Evolutionary conservation across 2,113 vertebrate genomes (phyloP).

Genomic region (Osmerus eperlanus): DNA sequence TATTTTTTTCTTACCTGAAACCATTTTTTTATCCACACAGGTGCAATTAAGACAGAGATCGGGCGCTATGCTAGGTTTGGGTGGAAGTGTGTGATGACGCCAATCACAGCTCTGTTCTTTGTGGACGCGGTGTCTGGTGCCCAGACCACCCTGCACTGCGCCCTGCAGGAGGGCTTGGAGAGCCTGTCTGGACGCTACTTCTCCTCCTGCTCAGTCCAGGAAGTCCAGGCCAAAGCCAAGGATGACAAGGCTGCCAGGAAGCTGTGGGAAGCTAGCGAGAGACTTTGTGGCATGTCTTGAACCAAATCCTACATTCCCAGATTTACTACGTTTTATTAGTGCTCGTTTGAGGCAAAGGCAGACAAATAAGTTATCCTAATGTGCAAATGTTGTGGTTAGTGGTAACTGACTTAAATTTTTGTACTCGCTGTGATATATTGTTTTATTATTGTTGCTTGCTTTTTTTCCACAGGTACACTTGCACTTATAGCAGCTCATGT

Average conservation of each 20-base stretch:
- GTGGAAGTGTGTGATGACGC: background rate
- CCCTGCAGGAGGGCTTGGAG: slow-evolving; percentile 44
- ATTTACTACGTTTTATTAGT: background rate
- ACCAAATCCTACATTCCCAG: background rate
- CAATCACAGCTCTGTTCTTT: slow-evolving; percentile 13
- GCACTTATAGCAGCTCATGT: no score
- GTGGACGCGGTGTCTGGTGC: slow-evolving; percentile 29
- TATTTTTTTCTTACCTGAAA: background rate
- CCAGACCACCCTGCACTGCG: slow-evolving; percentile 54
- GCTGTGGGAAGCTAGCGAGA: slow-evolving; percentile 55
- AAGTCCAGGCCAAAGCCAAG: slow-evolving; percentile 31
- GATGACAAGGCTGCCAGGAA: slow-evolving; percentile 43
- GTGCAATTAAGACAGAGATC: slow-evolving; percentile 38
- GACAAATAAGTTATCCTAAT: no score
- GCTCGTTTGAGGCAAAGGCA: no score
- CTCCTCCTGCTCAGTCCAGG: background rate
- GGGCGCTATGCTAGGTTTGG: background rate
- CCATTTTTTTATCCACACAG: slow-evolving; percentile 11
- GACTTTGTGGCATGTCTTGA: slow-evolving; percentile 35
- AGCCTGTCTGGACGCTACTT: slow-evolving; percentile 46
- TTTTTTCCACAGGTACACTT: no score
- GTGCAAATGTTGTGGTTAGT: no score
- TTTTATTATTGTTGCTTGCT: no score
- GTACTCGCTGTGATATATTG: no score
- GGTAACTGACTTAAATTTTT: no score